Evolutionary conservation across 2,797 vertebrate species (phyloP).

Genomic region (Tokudaia muenninki): DNA sequence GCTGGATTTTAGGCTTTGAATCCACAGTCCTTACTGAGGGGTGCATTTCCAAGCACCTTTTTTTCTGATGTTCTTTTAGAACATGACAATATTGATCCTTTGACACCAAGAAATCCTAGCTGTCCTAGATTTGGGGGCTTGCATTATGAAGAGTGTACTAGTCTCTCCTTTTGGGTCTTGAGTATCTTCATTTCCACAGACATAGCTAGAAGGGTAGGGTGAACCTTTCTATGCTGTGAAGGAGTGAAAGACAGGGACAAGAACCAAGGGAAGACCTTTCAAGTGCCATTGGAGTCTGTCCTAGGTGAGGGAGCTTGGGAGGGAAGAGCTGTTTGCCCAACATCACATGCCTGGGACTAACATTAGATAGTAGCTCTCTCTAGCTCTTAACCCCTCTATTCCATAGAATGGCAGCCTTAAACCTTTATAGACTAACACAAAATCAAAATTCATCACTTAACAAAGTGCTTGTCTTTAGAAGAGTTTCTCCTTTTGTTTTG

Average conservation of each 20-base stretch:
- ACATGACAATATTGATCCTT: neutral
- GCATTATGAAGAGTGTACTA: neutral
- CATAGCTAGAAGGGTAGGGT: neutral
- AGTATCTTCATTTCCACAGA: neutral
- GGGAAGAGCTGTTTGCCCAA: neutral
- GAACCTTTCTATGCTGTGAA: neutral
- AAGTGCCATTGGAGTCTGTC: neutral
- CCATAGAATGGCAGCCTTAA: constrained; percentile 15
- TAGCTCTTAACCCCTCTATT: neutral
- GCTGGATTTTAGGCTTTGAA: neutral
- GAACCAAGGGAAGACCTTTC: neutral
- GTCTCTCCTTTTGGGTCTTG: neutral
- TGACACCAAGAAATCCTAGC: neutral
- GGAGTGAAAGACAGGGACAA: neutral
- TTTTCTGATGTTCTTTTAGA: constrained; percentile 43
- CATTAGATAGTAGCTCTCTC: neutral
- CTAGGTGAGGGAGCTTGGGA: neutral
- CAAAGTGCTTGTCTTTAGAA: constrained; percentile 57
- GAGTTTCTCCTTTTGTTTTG: neutral
- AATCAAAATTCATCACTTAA: constrained; percentile 55
- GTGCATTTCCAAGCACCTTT: neutral
- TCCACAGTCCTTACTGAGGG: neutral
- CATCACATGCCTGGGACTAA: neutral
- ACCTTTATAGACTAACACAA: neutral
- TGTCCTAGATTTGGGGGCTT: neutral